Conservation (phyloP, 1,140 invertebrate genomes). For the Chymomyza costata region DNA sequence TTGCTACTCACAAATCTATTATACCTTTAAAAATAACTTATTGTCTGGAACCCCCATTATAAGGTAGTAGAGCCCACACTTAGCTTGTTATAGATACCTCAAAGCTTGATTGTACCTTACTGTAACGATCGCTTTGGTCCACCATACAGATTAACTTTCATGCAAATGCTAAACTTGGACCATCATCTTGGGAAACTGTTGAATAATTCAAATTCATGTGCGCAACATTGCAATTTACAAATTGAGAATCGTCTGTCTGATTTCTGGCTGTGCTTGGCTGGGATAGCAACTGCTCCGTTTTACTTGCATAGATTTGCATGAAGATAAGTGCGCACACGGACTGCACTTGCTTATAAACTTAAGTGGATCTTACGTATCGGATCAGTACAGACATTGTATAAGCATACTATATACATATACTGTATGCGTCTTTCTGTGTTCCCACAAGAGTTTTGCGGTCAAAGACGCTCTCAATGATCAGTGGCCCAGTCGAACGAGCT, state of each 20-base stretch:
- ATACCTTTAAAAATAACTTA: no score
- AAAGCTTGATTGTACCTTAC: no score
- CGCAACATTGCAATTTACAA: conserved; percentile 37
- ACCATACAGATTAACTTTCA: no score
- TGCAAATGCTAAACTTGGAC: no score
- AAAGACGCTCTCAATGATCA: conserved; percentile 13
- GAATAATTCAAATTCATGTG: conserved; percentile 57
- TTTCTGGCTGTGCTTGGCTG: conserved; percentile 11
- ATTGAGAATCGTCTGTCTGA: conserved; percentile 24
- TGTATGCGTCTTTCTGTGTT: conserved; percentile 12
- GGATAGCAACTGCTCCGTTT: conserved; percentile 16
- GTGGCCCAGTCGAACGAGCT: conserved; percentile 13
- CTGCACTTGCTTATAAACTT: conserved; percentile 12
- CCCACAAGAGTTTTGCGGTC: conserved; percentile 37
- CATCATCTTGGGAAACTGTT: no score
- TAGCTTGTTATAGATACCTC: no score
- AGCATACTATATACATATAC: conserved; percentile 2
- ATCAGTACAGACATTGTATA: no score
- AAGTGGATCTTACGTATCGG: conserved; percentile 3
- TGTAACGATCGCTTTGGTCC: no score
- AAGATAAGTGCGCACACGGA: conserved; percentile 3
- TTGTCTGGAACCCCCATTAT: no score
- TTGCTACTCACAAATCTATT: no score
- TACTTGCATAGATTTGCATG: no score
- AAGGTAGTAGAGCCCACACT: no score